phyloP scores from a whole-genome alignment of 2,113 vertebrate genomes.

The Siniperca chuatsi region DNA sequence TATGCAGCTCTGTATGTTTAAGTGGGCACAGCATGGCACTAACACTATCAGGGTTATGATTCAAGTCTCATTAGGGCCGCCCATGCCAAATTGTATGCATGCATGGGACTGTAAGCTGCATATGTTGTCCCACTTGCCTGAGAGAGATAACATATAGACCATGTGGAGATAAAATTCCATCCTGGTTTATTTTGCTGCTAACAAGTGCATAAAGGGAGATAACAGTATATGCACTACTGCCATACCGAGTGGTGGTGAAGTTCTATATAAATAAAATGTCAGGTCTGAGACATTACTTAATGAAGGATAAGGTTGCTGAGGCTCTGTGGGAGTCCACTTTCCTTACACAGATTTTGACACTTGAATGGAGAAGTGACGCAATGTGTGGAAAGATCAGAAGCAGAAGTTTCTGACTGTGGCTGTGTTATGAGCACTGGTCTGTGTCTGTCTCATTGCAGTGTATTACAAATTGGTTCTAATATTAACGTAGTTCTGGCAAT shows the following conservation, averaged over 20 bases:
- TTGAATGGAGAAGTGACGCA: slow-evolving; percentile 66
- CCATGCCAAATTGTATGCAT: slow-evolving; percentile 5
- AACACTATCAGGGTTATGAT: slow-evolving; percentile 26
- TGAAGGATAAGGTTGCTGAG: slow-evolving; percentile 47
- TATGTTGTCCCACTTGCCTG: background rate
- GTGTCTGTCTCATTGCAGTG: background rate
- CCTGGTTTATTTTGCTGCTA: slow-evolving; percentile 1
- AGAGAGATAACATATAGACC: background rate
- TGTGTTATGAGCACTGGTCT: slow-evolving; percentile 14
- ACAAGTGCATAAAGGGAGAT: slow-evolving; percentile 6
- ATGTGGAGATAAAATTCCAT: background rate
- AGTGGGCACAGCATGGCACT: slow-evolving; percentile 14
- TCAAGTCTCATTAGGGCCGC: slow-evolving; percentile 52
- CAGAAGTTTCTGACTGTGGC: slow-evolving; percentile 9
- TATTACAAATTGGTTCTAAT: background rate
- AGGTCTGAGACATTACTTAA: slow-evolving; percentile 45
- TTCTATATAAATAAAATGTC: slow-evolving; percentile 49
- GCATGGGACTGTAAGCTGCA: background rate
- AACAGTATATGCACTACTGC: background rate
- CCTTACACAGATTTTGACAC: slow-evolving; percentile 60
- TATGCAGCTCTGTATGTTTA: slow-evolving; percentile 7
- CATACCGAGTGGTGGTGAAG: background rate
- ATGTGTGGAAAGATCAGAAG: slow-evolving; percentile 65
- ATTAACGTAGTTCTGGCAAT: background rate
- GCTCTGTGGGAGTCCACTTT: slow-evolving; percentile 63